Evolutionary conservation across 2,888 invertebrate genomes (phyloP).

Genomic region (Allolobophora icterica): DNA sequence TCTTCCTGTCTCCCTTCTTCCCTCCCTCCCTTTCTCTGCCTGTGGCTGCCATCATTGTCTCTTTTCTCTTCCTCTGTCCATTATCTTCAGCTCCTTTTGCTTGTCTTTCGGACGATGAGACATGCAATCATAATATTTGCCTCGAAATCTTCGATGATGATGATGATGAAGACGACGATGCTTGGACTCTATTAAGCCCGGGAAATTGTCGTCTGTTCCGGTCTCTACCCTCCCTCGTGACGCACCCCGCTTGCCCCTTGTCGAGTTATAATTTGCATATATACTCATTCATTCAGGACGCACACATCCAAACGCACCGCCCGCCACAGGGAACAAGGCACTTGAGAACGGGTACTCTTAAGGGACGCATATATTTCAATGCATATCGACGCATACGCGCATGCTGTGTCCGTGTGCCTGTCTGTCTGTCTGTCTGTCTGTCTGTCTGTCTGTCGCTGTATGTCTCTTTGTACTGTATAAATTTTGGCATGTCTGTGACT

Average conservation of each 20-base stretch:
- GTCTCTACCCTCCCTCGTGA: neutral
- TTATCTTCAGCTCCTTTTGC: neutral
- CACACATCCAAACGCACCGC: neutral
- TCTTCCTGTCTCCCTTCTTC: neutral
- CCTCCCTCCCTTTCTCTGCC: neutral
- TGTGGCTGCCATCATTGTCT: neutral
- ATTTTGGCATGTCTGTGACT: too few species aligned
- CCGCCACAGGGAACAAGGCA: neutral
- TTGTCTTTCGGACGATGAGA: neutral
- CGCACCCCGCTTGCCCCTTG: neutral
- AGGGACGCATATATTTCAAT: neutral
- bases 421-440: neutral
- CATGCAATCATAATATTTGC: slow-evolving; percentile 24
- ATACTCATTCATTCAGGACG: neutral
- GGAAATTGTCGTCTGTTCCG: slow-evolving; percentile 11
- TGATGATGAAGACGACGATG: neutral
- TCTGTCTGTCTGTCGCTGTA: neutral
- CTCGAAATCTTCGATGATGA: neutral
- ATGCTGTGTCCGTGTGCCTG: neutral
- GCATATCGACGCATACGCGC: neutral
- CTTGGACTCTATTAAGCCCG: slow-evolving; percentile 13
- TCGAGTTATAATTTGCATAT: slow-evolving; percentile 3
- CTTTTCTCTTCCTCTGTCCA: neutral
- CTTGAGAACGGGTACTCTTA: neutral
- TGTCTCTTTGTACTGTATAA: neutral